Base-by-base conservation (phyloP, 2,797 vertebrate species). In the Acanthurus tractus region DNA sequence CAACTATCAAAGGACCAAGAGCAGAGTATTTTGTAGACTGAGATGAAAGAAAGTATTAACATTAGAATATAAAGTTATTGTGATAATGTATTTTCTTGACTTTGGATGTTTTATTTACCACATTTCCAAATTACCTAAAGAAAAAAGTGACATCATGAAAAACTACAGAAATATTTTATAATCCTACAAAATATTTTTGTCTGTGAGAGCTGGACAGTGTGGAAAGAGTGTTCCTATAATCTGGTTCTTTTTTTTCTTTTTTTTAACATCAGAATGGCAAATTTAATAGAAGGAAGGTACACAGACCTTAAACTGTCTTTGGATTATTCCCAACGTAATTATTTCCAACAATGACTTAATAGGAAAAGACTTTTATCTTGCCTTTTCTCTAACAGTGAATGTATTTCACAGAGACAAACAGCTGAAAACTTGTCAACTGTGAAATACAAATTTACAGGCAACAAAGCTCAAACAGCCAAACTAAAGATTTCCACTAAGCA, bases 381-480 rank as follows among this genome's bases (percentile, higher is more conserved):
- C 5, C 59, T 23, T 2, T 36, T 9, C 20, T 65, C 38, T 58
- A 2, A 17, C 29, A 52, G 23, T 15, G 13, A 61, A 40, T 18
- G 23, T n/a, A n/a, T n/a, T n/a, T n/a, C n/a, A n/a, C n/a, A 40
- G 18, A 22, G 18, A 13, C 6, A 36, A 61, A 42, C 8, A 20
- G 14, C 49, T 45, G 8, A 34, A n/a, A 46, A 29, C 23, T 4
- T 10, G 4, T 62, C 9, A 25, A 29, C 14, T 54, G 38, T 8
- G 25, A 29, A 29, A 54, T 18, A 53, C 6, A 50, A 57, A 15
- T 58, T 25, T 20, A n/a, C 48, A 53, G 55, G 63, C 10, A 50
- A 20, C 18, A 73, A 62, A 53, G 69, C 44, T 66, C 8, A 34
- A 50, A 62, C 53, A 40, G 34, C 62, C 11, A 45, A 52, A 18